phyloP scores from a whole-genome alignment of 53 echinoderm and acorn worm species.

The Henricia sp. region DNA sequence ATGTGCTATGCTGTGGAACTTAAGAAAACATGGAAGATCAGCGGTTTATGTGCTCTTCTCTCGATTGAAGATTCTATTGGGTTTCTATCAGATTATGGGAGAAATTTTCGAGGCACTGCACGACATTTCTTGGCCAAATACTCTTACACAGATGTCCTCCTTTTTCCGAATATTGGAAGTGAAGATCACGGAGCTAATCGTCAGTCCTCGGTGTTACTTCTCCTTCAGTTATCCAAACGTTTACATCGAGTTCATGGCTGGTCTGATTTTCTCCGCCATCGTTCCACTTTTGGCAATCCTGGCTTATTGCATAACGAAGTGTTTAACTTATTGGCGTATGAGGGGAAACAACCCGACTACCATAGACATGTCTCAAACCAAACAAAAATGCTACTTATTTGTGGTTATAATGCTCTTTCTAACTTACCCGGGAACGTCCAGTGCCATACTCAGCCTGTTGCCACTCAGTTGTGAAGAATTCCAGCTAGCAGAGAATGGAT shows the following conservation, averaged over 20 bases:
- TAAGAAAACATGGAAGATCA: slow-evolving; percentile 7
- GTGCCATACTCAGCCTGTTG: slow-evolving; percentile 54
- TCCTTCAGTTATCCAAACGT: slow-evolving; percentile 51
- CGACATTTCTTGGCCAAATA: slow-evolving; percentile 48
- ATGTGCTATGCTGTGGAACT: slow-evolving; percentile 9
- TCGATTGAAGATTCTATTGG: slow-evolving; percentile 63
- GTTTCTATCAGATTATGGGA: slow-evolving; percentile 74
- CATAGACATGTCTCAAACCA: neutral
- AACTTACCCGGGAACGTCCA: slow-evolving; percentile 59
- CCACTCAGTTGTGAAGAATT: slow-evolving; percentile 64
- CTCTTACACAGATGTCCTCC: slow-evolving; percentile 15
- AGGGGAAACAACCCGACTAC: neutral
- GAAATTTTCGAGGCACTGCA: slow-evolving; percentile 49
- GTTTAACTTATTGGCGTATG: neutral
- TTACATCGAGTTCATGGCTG: slow-evolving; percentile 58
- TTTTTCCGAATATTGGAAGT: slow-evolving; percentile 33
- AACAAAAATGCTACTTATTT: slow-evolving; percentile 32
- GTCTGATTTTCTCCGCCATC: slow-evolving; percentile 3
- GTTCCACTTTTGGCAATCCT: slow-evolving; percentile 4
- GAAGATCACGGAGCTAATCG: slow-evolving; percentile 36
- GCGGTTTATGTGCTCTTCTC: slow-evolving; percentile 30
- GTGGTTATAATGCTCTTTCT: slow-evolving; percentile 65
- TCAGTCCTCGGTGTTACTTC: slow-evolving; percentile 60
- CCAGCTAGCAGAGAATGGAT: slow-evolving; percentile 35
- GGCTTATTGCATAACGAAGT: neutral